A percentile compares a stretch with the other conserved stretches of the same genome.
These are phyloP conservation scores for Aythya baeri DNA, from an alignment of 2,113 vertebrate genomes.

Conservation along the genomic window DNA sequence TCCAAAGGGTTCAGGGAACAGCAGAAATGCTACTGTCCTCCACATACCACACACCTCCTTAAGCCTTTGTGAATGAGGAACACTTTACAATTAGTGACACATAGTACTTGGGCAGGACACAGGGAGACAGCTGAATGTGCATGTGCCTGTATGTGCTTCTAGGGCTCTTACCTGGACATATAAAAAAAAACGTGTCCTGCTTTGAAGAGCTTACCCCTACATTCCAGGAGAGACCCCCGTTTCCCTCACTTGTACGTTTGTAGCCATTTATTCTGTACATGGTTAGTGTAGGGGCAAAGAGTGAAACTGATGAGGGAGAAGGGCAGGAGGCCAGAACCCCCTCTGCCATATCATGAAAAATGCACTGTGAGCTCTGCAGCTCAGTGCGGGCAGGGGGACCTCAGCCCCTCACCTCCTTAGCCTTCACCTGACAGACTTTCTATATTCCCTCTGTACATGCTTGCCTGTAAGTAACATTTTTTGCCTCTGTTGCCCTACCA, in stretches of 20 bases:
- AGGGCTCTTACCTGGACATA: neutral
- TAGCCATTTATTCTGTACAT: neutral
- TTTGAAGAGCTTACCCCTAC: neutral
- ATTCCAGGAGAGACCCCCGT: accelerated
- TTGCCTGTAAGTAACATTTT: neutral
- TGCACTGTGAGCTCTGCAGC: neutral
- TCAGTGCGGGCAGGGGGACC: accelerated
- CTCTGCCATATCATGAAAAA: neutral
- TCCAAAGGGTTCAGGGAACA: neutral
- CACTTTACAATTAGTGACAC: accelerated
- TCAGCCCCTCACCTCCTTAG: neutral
- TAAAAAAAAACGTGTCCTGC: neutral
- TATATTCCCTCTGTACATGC: neutral
- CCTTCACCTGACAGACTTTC: neutral
- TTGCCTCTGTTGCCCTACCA: neutral
- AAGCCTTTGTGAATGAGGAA: neutral
- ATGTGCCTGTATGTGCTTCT: neutral
- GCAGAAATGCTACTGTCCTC: neutral
- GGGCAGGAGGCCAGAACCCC: neutral
- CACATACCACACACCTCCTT: neutral
- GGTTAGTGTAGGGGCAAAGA: neutral
- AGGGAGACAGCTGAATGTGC: neutral
- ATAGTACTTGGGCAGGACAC: neutral
- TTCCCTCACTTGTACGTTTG: neutral
- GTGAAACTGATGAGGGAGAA: neutral